Percentiles rank a stretch among this genome's conserved stretches.
These are phyloP conservation scores for Macrophya alboannulata DNA, from an alignment of 2,888 invertebrate genomes.

Conservation along the genomic window DNA sequence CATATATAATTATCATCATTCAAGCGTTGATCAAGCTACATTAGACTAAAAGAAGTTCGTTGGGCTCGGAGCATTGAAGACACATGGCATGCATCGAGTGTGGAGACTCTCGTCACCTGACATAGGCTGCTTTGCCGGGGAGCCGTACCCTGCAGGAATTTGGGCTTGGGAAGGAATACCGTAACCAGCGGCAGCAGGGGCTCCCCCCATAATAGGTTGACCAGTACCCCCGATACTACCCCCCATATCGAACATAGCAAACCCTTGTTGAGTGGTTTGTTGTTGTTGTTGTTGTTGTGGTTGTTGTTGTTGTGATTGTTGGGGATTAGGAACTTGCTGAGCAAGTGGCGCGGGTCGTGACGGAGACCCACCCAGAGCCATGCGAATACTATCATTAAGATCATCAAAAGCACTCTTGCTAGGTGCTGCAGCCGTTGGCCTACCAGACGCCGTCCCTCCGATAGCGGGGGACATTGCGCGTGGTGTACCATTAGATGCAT, in stretches of 20 bases:
- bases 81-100: slow-evolving; percentile 73
- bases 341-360: slow-evolving; percentile 74
- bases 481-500: slow-evolving; percentile 75
- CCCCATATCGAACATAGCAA: slow-evolving; percentile 73
- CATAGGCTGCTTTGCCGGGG: slow-evolving; percentile 81
- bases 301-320: slow-evolving; percentile 66
- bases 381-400: slow-evolving; percentile 86
- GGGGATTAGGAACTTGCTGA: slow-evolving; percentile 68
- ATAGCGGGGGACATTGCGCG: slow-evolving; percentile 77
- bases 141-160: slow-evolving; percentile 78
- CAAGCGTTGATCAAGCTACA: slow-evolving; percentile 33
- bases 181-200: slow-evolving; percentile 70
- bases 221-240: slow-evolving; percentile 66
- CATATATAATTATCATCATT: slow-evolving; percentile 52
- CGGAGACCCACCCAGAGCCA: slow-evolving; percentile 86
- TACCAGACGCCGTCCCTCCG: slow-evolving; percentile 76
- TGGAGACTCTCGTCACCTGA: slow-evolving; percentile 80
- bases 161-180: slow-evolving; percentile 75
- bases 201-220: slow-evolving; percentile 70
- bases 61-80: slow-evolving; percentile 53
- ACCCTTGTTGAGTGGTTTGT: slow-evolving; percentile 64
- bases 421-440: slow-evolving; percentile 80
- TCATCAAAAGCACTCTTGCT: slow-evolving; percentile 87
- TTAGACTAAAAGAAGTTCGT: slow-evolving; percentile 56
- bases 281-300: slow-evolving; percentile 53